Evolutionary conservation across 2,113 vertebrate species (phyloP).

Genomic region (human (Homo sapiens)): DNA sequence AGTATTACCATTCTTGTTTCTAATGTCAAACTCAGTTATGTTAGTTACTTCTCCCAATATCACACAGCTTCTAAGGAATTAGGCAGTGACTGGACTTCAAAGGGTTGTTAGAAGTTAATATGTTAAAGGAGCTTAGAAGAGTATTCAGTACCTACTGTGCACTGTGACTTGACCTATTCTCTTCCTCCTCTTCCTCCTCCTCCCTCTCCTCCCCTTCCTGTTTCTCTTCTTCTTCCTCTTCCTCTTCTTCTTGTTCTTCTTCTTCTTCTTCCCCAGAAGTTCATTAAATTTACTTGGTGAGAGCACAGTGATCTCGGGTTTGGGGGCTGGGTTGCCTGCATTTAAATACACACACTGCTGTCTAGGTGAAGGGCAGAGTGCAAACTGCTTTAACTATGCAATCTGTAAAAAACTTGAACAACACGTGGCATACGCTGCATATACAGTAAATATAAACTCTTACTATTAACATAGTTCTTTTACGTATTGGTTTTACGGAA

Average conservation of each 20-base stretch:
- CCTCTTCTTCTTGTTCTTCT: accelerated
- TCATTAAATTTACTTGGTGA: background rate
- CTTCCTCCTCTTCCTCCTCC: too few relatives aligned
- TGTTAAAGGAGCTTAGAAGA: background rate
- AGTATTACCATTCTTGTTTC: background rate
- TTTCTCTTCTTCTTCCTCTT: too few relatives aligned
- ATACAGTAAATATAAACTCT: background rate
- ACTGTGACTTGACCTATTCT: background rate
- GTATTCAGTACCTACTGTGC: background rate
- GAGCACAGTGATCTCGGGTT: background rate
- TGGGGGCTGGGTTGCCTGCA: too few relatives aligned
- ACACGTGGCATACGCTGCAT: too few relatives aligned
- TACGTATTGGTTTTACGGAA: background rate
- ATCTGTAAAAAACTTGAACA: background rate
- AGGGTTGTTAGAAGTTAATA: background rate
- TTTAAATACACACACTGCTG: background rate
- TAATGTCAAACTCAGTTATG: background rate
- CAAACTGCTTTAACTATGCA: background rate
- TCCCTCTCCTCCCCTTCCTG: too few relatives aligned
- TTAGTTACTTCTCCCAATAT: background rate
- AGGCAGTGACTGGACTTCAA: background rate
- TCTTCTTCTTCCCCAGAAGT: background rate
- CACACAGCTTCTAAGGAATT: background rate
- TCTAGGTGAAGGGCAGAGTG: background rate
- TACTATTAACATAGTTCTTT: background rate